Evolutionary conservation across 2,797 vertebrate species (phyloP), one percentile per base, ranked within the genome.

Genomic region (Decapterus maruadsi): DNA sequence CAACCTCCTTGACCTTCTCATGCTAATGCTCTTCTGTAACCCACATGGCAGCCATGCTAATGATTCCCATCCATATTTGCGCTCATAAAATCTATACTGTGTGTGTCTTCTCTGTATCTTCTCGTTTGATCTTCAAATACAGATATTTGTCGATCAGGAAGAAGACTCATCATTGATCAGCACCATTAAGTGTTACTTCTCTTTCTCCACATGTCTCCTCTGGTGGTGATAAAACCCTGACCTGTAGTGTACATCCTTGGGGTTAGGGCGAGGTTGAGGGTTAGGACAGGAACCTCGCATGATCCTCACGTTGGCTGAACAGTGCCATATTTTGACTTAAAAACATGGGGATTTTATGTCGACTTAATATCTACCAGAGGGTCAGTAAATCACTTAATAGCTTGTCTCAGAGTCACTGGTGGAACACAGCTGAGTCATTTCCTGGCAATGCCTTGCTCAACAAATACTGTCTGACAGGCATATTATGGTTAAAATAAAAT

Each of bases 391-490:
- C 80, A 87, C 69, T 89, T 84, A 84, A 87, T 68, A 69, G 79
- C 78, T 77, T 72, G 83, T 87, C 82, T 85, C 57, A 81, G 64
- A 81, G 68, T 90, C 77, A 80, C 71, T 81, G 45, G 65, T 82
- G 80, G 84, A 89, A 83, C 83, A 84, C 78, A 77, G 83, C 57
- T 89, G 86, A 92, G 81, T 91, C 85, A 91, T 79, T 86, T 85
- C 61, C 84, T 90, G 90, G 84, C 83, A 73, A 16, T 63, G 76
- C 40, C 64, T 84, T 60, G 56, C 71, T 80, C 68, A 87, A 81
- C 83, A 89, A 93, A 92, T 84, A 80, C 60, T 82, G 84, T 82
- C 84, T 88, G 86, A 91, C 83, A 92, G 76, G 74, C 86, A 89
- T 70, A 85, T 85, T 68, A 80, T 78, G 75, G 75, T 80, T 83